Evolutionary conservation across 2,797 vertebrate genomes (phyloP).

Genomic region (Diglossa cyanea): DNA sequence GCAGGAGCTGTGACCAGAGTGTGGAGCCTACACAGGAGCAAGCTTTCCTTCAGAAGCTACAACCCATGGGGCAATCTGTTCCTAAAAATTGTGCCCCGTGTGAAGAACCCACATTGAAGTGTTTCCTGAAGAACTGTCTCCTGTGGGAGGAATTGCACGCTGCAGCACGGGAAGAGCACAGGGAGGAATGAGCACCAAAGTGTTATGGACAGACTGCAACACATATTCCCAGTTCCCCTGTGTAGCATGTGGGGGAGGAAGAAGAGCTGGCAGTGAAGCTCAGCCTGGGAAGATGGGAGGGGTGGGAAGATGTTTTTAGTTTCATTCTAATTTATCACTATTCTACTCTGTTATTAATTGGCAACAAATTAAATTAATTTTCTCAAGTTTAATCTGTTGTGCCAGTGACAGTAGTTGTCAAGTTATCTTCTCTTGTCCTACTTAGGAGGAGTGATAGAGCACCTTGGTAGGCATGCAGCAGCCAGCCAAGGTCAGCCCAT

Average conservation of each 20-base stretch:
- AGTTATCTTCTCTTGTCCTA: not conserved
- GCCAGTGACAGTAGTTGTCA: not conserved
- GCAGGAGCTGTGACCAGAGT: not conserved
- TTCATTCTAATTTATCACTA: not conserved
- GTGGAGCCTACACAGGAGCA: not conserved
- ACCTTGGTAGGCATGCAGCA: not conserved
- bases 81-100: not conserved
- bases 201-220: not conserved
- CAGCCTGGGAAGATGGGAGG: not conserved
- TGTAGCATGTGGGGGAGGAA: accelerated
- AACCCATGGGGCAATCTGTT: not conserved
- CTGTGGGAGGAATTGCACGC: accelerated
- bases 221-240: not conserved
- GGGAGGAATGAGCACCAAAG: not conserved
- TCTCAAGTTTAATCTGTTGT: not conserved
- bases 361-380: not conserved
- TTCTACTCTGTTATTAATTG: not conserved
- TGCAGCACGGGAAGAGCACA: not conserved
- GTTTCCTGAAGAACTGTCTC: not conserved
- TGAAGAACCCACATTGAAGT: not conserved
- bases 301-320: not conserved
- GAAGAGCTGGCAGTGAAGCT: not conserved
- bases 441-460: not conserved
- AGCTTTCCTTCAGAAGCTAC: not conserved
- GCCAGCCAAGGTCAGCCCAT: not conserved